Evolutionary conservation across 2,113 vertebrate species (phyloP).

Genomic region (Notothenia coriiceps): DNA sequence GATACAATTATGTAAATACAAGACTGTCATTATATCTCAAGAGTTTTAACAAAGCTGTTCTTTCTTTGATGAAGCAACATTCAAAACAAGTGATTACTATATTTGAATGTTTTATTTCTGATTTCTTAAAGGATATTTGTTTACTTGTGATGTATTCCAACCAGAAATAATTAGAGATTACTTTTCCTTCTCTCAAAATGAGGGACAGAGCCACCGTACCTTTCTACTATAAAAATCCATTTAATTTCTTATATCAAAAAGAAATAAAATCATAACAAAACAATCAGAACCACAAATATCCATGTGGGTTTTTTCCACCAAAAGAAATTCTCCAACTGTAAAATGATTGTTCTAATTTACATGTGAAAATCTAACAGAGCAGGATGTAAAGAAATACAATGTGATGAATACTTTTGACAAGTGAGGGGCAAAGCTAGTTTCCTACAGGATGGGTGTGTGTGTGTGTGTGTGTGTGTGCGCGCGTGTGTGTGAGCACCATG

Average conservation of each 20-base stretch:
- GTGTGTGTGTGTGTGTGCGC: conserved; percentile 48
- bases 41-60: conserved; percentile 1
- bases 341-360: conserved; percentile 71
- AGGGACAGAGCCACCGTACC: conserved; percentile 83
- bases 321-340: conserved; percentile 71
- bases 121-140: conserved; percentile 57
- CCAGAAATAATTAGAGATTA: conserved; percentile 77
- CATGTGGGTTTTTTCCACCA: conserved; percentile 71
- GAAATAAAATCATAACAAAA: conserved; percentile 79
- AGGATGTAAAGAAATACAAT: conserved; percentile 46
- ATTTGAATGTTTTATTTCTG: conserved; percentile 86
- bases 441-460: conserved; percentile 46
- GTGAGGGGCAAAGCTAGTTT: conserved; percentile 56
- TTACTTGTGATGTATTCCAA: conserved; percentile 44
- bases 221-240: conserved; percentile 90
- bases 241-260: conserved; percentile 85
- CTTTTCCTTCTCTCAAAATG: conserved; percentile 85
- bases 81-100: conserved; percentile 62
- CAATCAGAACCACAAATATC: conserved; percentile 77
- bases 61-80: conserved; percentile 48
- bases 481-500: conserved; percentile 74
- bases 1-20: conserved; percentile 50
- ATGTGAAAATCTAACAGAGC: conserved; percentile 58
- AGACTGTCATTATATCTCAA: conserved; percentile 22
- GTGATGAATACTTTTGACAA: conserved; percentile 75